Conservation (phyloP, 2,113 vertebrate species). For the Oceanodroma tethys region DNA sequence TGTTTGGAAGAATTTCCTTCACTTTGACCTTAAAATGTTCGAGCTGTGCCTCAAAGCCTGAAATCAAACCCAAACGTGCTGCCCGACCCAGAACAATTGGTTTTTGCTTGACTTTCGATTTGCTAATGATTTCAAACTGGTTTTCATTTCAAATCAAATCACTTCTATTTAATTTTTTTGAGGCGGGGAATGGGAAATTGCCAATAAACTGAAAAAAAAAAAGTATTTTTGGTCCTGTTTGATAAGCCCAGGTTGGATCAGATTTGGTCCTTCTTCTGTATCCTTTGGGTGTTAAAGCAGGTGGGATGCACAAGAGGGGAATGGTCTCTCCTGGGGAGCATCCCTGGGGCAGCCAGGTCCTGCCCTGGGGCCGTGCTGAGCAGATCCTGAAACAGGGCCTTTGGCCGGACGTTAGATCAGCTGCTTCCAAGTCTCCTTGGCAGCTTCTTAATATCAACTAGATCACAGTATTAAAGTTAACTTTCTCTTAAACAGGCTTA, state of each 20-base stretch:
- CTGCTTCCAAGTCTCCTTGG: not conserved
- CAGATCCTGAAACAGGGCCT: rapidly evolving
- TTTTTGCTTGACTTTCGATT: not conserved
- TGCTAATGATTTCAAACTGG: not conserved
- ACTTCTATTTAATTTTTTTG: not conserved
- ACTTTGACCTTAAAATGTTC: constrained; percentile 21
- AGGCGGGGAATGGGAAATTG: not conserved
- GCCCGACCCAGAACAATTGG: not conserved
- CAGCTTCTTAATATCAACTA: constrained; percentile 26
- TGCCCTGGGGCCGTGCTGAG: not conserved
- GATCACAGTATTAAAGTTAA: constrained; percentile 64
- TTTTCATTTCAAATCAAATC: constrained; percentile 46
- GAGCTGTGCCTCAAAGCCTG: not conserved
- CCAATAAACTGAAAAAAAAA: not conserved
- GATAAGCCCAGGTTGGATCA: not conserved
- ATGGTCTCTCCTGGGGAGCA: not conserved
- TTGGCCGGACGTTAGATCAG: not conserved
- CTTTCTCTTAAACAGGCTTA: constrained; percentile 71
- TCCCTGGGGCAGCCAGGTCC: rapidly evolving
- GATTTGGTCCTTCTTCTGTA: not conserved
- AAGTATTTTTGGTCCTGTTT: not conserved
- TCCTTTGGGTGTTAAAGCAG: not conserved
- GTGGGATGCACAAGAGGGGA: not conserved
- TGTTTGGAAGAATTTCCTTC: not conserved
- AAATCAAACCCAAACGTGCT: not conserved